Conservation (phyloP, 2,797 vertebrate genomes). For the Chanos chanos region DNA sequence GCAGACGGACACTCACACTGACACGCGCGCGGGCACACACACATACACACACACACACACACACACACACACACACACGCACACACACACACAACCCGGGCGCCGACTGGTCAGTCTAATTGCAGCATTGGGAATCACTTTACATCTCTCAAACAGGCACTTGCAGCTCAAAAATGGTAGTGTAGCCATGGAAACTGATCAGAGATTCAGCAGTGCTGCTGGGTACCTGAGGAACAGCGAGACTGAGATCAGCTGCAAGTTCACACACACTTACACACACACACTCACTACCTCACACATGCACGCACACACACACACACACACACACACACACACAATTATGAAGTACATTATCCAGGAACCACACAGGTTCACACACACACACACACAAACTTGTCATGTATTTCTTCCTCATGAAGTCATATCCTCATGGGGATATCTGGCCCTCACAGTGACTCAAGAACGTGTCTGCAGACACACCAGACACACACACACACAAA, state of each 20-base stretch:
- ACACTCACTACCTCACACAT: no score
- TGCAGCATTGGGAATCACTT: constrained; percentile 42
- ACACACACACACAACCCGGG: constrained; percentile 14
- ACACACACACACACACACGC: constrained; percentile 2
- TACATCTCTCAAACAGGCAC: constrained; percentile 26
- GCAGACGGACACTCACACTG: no score
- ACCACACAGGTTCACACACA: not conserved
- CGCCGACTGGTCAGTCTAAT: constrained; percentile 46
- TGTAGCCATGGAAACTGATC: constrained; percentile 50
- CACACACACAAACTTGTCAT: constrained; percentile 1
- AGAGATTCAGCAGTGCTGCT: constrained; percentile 32
- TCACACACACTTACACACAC: not conserved
- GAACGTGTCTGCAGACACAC: no score
- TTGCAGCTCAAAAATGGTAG: constrained; percentile 1
- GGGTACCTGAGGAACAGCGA: constrained; percentile 25
- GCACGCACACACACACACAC: constrained; percentile 8
- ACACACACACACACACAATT: constrained; percentile 17
- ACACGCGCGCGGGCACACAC: constrained; percentile 18
- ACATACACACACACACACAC: constrained; percentile 16
- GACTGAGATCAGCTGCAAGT: not conserved
- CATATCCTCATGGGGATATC: no score
- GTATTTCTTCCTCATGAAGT: no score
- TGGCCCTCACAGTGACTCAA: no score
- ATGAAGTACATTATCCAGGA: not conserved
- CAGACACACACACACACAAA: no score